Evolutionary conservation across 2,888 invertebrate species (phyloP), one percentile per base, ranked within the genome.

Genomic region (Marronus borbonicus): DNA sequence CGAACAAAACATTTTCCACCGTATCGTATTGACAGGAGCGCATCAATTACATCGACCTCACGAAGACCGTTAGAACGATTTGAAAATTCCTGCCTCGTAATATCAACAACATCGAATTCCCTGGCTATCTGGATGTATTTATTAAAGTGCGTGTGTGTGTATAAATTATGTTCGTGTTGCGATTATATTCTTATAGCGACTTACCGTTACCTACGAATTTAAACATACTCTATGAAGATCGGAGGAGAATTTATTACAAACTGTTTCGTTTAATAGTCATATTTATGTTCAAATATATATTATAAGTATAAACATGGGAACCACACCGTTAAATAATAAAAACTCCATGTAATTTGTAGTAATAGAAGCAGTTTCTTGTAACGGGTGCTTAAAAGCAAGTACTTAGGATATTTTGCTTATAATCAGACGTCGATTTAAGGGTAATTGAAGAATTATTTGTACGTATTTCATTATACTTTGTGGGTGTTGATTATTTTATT

Each of bases 161-260:
- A 68, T 28, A 52, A 50, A 50, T 68, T 68, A 50, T 50, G 50
- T 24, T n/a, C 24, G 68, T 68, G 50, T 50, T 50, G 68, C 49
- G 50, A 50, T 50, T 28, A 68, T 50, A 68, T 52, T 68, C 68
- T 66, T 68, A 68, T 20, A 24, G 68, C 12, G 4, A 28, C 50
- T 5, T 50, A 68, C 68, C 68, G 68, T 68, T 68, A 68, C 50
- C 28, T 50, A 68, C 52, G 68, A 68, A 68, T 68, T 50, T 28
- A 17, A 68, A 68, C 24, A n/a, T 31, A 52, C n/a, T 68, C 50
- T 68, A 52, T 50, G 50, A 28, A 50, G 68, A 50, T 24, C 10
- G 50, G 12, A 14, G 10, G 28, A 20, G n/a, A 28, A 50, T 68
- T 68, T 68, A 68, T 68, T 49, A 24, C 31, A 68, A n/a, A 68